A percentile compares a stretch with the other conserved stretches of the same genome.
These are phyloP conservation scores for Noctilio leporinus DNA, from an alignment of 2,113 vertebrate species.

Conservation along the genomic window DNA sequence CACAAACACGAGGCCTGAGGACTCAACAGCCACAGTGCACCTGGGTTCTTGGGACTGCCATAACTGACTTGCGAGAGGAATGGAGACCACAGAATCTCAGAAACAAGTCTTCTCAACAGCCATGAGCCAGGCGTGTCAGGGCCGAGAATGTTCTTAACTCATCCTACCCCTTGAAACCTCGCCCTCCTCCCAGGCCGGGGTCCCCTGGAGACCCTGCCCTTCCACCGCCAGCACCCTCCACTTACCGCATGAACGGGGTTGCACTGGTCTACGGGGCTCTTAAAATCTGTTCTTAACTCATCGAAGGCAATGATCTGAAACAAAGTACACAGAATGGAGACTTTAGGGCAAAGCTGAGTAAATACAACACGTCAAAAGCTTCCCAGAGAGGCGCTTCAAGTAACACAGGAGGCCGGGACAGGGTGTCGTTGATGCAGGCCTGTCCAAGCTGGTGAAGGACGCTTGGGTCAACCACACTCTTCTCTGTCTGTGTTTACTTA, in stretches of 20 bases:
- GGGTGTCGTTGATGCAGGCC: fast-evolving
- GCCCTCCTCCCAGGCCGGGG: not conserved
- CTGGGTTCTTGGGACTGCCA: not conserved
- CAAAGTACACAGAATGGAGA: constrained; percentile 22
- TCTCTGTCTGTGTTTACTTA: not conserved
- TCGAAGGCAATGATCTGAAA: constrained; percentile 98
- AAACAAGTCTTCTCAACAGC: no score
- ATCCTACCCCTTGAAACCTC: not conserved
- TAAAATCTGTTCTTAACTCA: constrained; percentile 97
- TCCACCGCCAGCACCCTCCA: not conserved
- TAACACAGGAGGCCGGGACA: fast-evolving
- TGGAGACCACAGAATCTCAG: not conserved
- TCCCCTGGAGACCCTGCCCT: fast-evolving
- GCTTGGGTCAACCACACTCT: not conserved
- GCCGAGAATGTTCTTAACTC: not conserved
- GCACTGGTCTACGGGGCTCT: constrained; percentile 98
- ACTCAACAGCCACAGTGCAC: not conserved
- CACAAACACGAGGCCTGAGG: not conserved
- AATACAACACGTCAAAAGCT: not conserved
- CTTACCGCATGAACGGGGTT: constrained; percentile 97
- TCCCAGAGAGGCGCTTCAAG: not conserved
- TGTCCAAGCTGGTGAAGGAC: not conserved
- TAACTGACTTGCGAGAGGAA: not conserved
- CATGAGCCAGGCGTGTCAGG: not conserved
- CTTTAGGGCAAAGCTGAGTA: not conserved